phyloP scores from a whole-genome alignment of 1,140 invertebrate species.

The Drosophila repleta region DNA sequence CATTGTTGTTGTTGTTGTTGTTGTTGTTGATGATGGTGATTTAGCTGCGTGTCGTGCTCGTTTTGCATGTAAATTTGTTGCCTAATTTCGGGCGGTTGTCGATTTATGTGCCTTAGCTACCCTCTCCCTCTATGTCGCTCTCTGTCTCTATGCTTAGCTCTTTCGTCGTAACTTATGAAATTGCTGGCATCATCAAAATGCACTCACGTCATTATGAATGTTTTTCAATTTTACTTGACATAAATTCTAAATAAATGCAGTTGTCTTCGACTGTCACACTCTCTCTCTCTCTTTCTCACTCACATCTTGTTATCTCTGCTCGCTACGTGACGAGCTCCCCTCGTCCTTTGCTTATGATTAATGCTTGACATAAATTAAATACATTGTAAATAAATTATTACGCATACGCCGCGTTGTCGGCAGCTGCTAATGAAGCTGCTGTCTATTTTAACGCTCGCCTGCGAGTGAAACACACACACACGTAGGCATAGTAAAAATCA shows the following conservation, averaged over 20 bases:
- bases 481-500: neutral
- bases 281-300: conserved; percentile 1
- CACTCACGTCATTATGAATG: conserved; percentile 62
- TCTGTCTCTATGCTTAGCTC: neutral
- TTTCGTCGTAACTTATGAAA: conserved; percentile 55
- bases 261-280: conserved; percentile 25
- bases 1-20: conserved; percentile 13
- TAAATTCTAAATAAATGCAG: conserved; percentile 79
- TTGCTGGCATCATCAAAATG: conserved; percentile 50
- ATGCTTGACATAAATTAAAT: conserved; percentile 74
- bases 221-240: conserved; percentile 80
- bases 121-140: neutral
- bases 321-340: conserved; percentile 29
- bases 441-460: conserved; percentile 55
- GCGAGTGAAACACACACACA: neutral
- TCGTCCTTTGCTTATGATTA: conserved; percentile 55
- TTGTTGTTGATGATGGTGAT: conserved; percentile 45
- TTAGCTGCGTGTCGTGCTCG: conserved; percentile 63
- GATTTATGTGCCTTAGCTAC: conserved; percentile 40
- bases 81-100: conserved; percentile 63
- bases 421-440: conserved; percentile 70
- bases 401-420: conserved; percentile 61
- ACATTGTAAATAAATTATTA: conserved; percentile 80
- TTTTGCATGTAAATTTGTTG: conserved; percentile 74
- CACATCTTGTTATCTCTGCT: conserved; percentile 24